phyloP scores from a whole-genome alignment of 2,797 vertebrate genomes.

The Aeoliscus strigatus region DNA sequence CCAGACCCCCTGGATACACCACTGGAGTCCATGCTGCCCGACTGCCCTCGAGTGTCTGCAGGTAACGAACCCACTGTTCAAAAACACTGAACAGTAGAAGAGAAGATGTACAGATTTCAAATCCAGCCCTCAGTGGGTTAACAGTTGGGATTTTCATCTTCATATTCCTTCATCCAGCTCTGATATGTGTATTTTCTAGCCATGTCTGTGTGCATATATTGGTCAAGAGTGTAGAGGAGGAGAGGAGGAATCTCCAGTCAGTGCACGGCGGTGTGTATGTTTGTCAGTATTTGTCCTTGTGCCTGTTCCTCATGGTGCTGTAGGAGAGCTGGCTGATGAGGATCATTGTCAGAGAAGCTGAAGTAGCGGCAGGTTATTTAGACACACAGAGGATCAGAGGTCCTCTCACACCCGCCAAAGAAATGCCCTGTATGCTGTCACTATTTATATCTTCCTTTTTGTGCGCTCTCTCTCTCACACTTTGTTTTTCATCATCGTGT shows the following conservation, averaged over 20 bases:
- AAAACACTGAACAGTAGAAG: conserved; percentile 1
- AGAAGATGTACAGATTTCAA: no score
- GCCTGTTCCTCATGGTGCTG: conserved; percentile 12
- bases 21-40: conserved; percentile 91
- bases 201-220: no score
- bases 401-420: conserved; percentile 9
- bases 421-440: conserved; percentile 36
- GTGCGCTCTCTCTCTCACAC: conserved; percentile 10
- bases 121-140: no score
- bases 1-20: conserved; percentile 87
- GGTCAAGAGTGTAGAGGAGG: no score
- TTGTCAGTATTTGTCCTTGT: conserved; percentile 2
- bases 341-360: conserved; percentile 35
- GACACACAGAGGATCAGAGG: conserved; percentile 24
- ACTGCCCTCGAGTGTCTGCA: conserved; percentile 94
- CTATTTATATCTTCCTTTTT: conserved; percentile 28
- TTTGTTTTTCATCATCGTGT: conserved; percentile 47
- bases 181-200: no score
- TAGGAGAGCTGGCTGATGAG: conserved; percentile 26
- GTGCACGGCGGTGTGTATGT: neutral
- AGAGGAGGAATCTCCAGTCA: no score
- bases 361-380: conserved; percentile 40
- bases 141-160: no score
- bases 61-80: conserved; percentile 68
- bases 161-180: no score